Percentiles rank a stretch among this genome's conserved stretches.
These are phyloP conservation scores for Oryzaephilus surinamensis DNA, from an alignment of 1,140 invertebrate genomes.

Conservation along the genomic window DNA sequence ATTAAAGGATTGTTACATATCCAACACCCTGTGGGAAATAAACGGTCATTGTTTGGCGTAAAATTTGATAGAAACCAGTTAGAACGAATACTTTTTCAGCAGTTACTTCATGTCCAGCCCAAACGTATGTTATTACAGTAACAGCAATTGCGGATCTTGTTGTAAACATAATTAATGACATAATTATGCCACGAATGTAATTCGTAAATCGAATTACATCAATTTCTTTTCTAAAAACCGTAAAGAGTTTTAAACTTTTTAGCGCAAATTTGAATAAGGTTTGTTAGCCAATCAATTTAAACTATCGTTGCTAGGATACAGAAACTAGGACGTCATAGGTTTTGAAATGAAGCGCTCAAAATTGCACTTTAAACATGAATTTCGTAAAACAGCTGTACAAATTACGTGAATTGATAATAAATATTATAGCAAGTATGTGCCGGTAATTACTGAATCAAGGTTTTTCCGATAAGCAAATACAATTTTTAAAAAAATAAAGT, in stretches of 20 bases:
- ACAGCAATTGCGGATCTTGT: constrained; percentile 67
- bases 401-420: not conserved
- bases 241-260: no score
- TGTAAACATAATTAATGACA: constrained; percentile 63
- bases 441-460: not conserved
- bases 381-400: no score
- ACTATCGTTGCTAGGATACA: constrained; percentile 1
- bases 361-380: no score
- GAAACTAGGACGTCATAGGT: no score
- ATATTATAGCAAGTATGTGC: not conserved
- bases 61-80: constrained; percentile 58
- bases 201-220: constrained; percentile 16
- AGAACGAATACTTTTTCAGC: constrained; percentile 65
- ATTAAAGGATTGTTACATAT: no score
- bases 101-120: constrained; percentile 52
- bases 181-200: constrained; percentile 60
- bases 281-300: not conserved
- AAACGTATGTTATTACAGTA: constrained; percentile 60
- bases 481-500: constrained; percentile 13
- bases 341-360: no score
- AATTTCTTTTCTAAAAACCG: constrained; percentile 41
- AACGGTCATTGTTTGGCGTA: constrained; percentile 61
- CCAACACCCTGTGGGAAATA: constrained; percentile 51
- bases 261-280: no score
- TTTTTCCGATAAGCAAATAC: not conserved